These are phyloP conservation scores for Hippocampus kuda DNA, from an alignment of 2,797 vertebrate genomes.

Conservation along the genomic window DNA sequence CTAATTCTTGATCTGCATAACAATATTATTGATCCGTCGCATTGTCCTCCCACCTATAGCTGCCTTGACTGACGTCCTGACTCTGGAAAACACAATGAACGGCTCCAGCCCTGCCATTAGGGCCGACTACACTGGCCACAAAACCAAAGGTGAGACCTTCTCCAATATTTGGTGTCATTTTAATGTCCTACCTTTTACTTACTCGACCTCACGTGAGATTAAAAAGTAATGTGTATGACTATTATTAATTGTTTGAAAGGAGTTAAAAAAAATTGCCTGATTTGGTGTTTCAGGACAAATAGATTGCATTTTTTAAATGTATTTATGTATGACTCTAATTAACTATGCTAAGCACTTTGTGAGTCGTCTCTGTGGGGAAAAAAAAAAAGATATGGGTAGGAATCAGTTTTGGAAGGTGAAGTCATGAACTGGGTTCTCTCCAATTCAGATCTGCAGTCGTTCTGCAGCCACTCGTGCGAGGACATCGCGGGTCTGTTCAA, in stretches of 20 bases:
- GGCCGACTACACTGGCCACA: constrained; percentile 87
- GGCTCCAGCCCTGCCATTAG: constrained; percentile 91
- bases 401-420: too few species aligned
- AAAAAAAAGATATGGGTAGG: too few species aligned
- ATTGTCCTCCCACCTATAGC: constrained; percentile 35
- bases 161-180: neutral
- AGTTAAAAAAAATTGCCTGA: too few species aligned
- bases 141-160: constrained; percentile 74
- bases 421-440: constrained; percentile 15
- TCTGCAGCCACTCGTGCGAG: constrained; percentile 94
- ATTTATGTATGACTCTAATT: too few species aligned
- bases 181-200: neutral
- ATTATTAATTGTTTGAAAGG: too few species aligned
- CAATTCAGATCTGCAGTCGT: constrained; percentile 71
- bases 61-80: constrained; percentile 74
- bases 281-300: too few species aligned
- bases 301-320: too few species aligned
- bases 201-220: neutral
- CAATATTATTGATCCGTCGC: constrained; percentile 10
- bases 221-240: neutral
- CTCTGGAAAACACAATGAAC: constrained; percentile 85
- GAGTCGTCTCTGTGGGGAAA: neutral
- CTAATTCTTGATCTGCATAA: neutral
- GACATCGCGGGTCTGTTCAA: constrained; percentile 86
- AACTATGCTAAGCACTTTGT: too few species aligned